phyloP scores from a whole-genome alignment of 2,797 vertebrate genomes.

The Chaunax sp. region DNA sequence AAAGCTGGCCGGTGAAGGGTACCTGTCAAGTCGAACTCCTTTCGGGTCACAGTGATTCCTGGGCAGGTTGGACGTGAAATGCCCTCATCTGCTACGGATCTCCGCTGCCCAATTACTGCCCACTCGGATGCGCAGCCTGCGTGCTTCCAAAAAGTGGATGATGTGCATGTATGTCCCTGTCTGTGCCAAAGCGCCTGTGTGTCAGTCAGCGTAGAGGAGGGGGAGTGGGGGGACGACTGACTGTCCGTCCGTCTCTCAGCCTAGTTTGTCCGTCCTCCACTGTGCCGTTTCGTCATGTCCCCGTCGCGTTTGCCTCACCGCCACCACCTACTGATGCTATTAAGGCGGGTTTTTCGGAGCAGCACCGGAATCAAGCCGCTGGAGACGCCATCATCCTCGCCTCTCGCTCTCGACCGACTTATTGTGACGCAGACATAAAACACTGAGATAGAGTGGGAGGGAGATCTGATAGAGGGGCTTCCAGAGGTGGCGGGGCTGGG shows the following conservation, averaged over 20 bases:
- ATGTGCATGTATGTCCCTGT: conserved; percentile 72
- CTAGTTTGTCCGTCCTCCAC: conserved; percentile 79
- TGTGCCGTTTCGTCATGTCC: conserved; percentile 82
- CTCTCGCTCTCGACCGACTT: conserved; percentile 83
- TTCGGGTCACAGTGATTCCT: conserved; percentile 82
- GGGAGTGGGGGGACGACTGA: conserved; percentile 44
- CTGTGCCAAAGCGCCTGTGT: conserved; percentile 68
- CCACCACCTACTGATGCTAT: conserved; percentile 73
- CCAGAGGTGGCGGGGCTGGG: conserved; percentile 49
- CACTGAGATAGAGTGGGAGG: conserved; percentile 83
- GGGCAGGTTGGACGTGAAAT: conserved; percentile 79
- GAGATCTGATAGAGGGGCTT: conserved; percentile 69
- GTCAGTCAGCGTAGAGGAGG: conserved; percentile 69
- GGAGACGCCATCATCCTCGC: conserved; percentile 88
- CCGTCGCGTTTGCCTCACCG: conserved; percentile 59
- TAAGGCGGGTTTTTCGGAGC: conserved; percentile 77
- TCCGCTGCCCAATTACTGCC: conserved; percentile 75
- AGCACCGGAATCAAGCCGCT: conserved; percentile 81
- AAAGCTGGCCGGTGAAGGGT: conserved; percentile 64
- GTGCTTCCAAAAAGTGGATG: conserved; percentile 73
- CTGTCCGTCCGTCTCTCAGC: conserved; percentile 75
- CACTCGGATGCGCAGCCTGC: conserved; percentile 74
- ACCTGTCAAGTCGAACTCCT: conserved; percentile 85
- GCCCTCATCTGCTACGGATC: conserved; percentile 73
- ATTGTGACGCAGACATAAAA: conserved; percentile 92